phyloP scores from a whole-genome alignment of 2,888 invertebrate species.

The Hypena proboscidalis region DNA sequence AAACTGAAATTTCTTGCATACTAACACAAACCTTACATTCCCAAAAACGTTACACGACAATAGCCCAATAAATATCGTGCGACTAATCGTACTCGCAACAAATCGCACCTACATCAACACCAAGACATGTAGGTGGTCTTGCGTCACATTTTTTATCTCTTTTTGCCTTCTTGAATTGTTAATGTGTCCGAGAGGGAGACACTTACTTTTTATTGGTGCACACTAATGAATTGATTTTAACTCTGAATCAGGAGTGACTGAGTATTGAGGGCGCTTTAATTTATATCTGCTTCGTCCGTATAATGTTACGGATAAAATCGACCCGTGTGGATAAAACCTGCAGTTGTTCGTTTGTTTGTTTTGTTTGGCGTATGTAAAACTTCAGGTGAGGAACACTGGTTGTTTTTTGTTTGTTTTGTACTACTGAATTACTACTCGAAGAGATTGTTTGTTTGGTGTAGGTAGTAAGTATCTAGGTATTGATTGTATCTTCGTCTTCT shows the following conservation, averaged over 20 bases:
- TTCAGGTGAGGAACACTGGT: not conserved
- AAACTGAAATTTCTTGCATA: no score
- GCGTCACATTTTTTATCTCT: conserved; percentile 41
- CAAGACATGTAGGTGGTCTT: conserved; percentile 52
- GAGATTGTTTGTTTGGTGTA: no score
- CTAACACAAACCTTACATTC: no score
- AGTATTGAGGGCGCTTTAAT: conserved; percentile 39
- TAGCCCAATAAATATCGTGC: conserved; percentile 14
- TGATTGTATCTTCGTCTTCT: no score
- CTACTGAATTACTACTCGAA: no score
- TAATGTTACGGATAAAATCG: conserved; percentile 36
- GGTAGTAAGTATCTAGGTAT: no score
- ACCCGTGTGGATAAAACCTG: conserved; percentile 8
- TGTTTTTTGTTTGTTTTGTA: no score
- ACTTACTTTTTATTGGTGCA: conserved; percentile 50
- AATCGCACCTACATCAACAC: conserved; percentile 39
- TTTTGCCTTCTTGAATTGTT: conserved; percentile 59
- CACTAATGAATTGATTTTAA: conserved; percentile 61
- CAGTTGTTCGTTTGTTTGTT: conserved; percentile 2
- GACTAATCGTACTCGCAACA: conserved; percentile 40
- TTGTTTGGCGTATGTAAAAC: conserved; percentile 3
- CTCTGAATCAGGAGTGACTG: conserved; percentile 48
- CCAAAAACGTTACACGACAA: conserved; percentile 9
- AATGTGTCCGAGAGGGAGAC: conserved; percentile 53
- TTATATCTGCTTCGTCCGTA: conserved; percentile 35